Evolutionary conservation across 2,888 invertebrate genomes (phyloP).

Genomic region (Pseudococcus viburni): DNA sequence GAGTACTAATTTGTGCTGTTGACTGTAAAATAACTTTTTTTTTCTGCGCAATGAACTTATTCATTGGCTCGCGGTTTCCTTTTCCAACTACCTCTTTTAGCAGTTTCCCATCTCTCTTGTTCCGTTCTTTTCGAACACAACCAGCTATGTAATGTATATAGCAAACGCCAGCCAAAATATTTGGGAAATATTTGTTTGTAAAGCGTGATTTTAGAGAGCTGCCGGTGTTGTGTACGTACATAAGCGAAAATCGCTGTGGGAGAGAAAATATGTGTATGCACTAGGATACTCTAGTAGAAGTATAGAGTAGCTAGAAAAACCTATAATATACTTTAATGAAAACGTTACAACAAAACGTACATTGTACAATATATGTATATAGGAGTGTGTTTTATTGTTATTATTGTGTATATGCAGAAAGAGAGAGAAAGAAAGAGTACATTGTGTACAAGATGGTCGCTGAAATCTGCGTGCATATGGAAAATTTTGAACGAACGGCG

Average conservation of each 20-base stretch:
- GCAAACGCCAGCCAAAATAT: background rate
- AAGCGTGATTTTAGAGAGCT: background rate
- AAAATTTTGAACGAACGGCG: background rate
- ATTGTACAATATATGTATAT: background rate
- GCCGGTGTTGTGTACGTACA: background rate
- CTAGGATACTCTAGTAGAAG: background rate
- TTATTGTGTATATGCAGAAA: background rate
- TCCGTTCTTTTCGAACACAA: background rate
- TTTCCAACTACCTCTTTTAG: background rate
- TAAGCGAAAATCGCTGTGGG: too few species aligned
- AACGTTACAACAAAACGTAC: background rate
- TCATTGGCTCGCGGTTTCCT: background rate
- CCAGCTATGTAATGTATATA: background rate
- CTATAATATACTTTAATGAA: background rate
- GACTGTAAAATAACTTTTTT: background rate
- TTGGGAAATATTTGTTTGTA: background rate
- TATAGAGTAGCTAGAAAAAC: background rate
- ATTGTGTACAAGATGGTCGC: background rate
- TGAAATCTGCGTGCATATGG: background rate
- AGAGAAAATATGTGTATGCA: background rate
- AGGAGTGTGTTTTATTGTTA: slow-evolving; percentile 20
- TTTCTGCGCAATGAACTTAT: background rate
- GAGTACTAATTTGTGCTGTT: background rate
- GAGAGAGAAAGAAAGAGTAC: background rate
- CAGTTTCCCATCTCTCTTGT: background rate